Base-by-base conservation (phyloP, 1,140 invertebrate species). In the Bombus confusus region DNA sequence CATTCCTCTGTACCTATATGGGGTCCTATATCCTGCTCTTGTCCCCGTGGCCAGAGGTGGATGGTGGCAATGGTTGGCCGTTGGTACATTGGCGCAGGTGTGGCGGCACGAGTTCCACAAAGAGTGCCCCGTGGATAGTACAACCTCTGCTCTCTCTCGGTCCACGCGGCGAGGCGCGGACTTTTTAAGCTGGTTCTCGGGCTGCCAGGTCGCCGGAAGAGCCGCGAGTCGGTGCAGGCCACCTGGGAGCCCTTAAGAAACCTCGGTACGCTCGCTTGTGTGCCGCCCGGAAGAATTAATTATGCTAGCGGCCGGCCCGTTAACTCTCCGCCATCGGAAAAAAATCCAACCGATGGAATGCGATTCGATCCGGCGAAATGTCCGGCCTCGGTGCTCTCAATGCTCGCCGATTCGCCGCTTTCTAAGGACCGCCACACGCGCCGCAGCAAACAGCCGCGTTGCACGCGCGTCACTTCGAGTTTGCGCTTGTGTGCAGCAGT, bases 121-220 rank as follows among this genome's bases (percentile, higher is more conserved):
- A 92, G 91, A n/a, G 82, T 74, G 69, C 88, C 90, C 90, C 84
- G 68, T 92, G 91, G 90, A 92, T 91, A 89, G 91, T 80, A 86
- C 84, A 92, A 88, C 84, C 79, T 85, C 83, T 85, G 76, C 76
- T 79, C 83, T 80, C 71, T 73, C 71, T 73, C 75, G 62, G 73
- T 62, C 81, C 72, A 59, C 74, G 52, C 31, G 18, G 43, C 13
- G 43, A 22, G 9, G 43, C 13, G 43, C 4, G 39, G 34, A 25
- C 28, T 71, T 79, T 80, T 80, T 62, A 59, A 71, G 47, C 64
- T 31, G 28, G 62, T 3, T 41, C 80, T 28, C 10, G 10, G 52
- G 31, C 82, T 84, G 83, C 83, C 83, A 80, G 83, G 76, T 79
- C 84, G 79, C 84, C 64, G 79, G 69, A 81, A 85, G 84, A 81